Base-by-base conservation (phyloP, 2,888 invertebrate species). In the Bellardia pandia region DNA sequence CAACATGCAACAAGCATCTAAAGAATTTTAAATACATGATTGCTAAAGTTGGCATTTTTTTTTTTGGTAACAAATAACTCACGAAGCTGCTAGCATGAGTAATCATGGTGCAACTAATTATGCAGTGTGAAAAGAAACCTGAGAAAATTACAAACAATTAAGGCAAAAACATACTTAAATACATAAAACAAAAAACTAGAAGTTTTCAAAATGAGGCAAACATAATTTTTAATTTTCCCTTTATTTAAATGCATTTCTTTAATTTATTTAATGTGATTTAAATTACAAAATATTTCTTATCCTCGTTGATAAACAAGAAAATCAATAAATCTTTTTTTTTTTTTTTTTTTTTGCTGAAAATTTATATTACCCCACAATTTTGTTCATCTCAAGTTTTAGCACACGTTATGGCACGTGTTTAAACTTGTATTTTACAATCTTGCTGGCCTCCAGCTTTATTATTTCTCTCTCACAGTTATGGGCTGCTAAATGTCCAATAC, bases 401-500 rank as follows among this genome's bases (percentile, higher is more conserved):
- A 78, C 84, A 74, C 85, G 84, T 87, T 68, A 37, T 3, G 80
- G 56, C 87, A 87, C 87, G 87, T 87, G 87, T 68, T 80, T 72
- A 37, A 80, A 66, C 66, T 68, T 84, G 80, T 58, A 13, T 58
- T 58, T 64, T 48, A 42, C 72, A 81, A 42, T 58, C 56, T 62
- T 13, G 58, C 11, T 53, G n/a, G 56, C 86, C 77, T 5, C 8
- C 62, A 42, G 14, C 42, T 53, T 42, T 42, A 16, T 68, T 30
- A 82, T 78, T 53, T 58, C 37, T 13, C 30, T 71, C 37, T 5
- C 37, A 37, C 37, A 37, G 45, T 76, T 79, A 75, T 79, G 62
- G 91, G 90, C 92, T 92, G 92, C 91, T 92, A 91, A 92, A 92
- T 90, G 91, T 90, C 88, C 69, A 75, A 79, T 45, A 89, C 90